Evolutionary conservation across 2,113 vertebrate genomes (phyloP).

Genomic region (Laticauda colubrina): DNA sequence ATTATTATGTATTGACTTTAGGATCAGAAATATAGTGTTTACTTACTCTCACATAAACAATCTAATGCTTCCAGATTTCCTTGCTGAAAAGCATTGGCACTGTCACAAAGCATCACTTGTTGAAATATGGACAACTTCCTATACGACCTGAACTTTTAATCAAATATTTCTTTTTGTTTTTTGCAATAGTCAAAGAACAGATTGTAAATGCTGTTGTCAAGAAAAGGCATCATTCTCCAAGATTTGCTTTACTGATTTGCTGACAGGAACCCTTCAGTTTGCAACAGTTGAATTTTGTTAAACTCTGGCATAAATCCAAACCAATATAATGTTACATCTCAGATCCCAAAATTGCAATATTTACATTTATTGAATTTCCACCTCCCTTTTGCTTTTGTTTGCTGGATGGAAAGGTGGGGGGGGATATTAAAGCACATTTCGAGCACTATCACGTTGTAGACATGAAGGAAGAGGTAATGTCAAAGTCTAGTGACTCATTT

Average conservation of each 20-base stretch:
- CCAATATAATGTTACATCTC: constrained; percentile 42
- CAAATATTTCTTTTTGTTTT: constrained; percentile 38
- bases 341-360: constrained; percentile 45
- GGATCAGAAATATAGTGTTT: neutral
- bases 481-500: neutral
- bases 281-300: constrained; percentile 70
- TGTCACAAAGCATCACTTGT: constrained; percentile 24
- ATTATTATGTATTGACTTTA: neutral
- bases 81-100: constrained; percentile 22
- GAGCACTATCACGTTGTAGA: constrained; percentile 11
- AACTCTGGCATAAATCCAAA: constrained; percentile 66
- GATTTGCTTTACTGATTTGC: constrained; percentile 60
- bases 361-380: constrained; percentile 50
- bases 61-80: constrained; percentile 23
- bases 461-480: constrained; percentile 41
- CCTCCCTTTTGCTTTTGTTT: constrained; percentile 21
- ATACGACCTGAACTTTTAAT: constrained; percentile 56
- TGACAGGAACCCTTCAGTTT: constrained; percentile 66
- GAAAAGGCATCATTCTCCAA: constrained; percentile 65
- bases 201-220: constrained; percentile 66
- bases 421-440: constrained; percentile 39
- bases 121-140: constrained; percentile 7
- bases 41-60: constrained; percentile 11
- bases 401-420: constrained; percentile 40
- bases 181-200: constrained; percentile 60